These are phyloP conservation scores for Peromyscus leucopus DNA, from an alignment of 2,113 vertebrate species.

Conservation along the genomic window DNA sequence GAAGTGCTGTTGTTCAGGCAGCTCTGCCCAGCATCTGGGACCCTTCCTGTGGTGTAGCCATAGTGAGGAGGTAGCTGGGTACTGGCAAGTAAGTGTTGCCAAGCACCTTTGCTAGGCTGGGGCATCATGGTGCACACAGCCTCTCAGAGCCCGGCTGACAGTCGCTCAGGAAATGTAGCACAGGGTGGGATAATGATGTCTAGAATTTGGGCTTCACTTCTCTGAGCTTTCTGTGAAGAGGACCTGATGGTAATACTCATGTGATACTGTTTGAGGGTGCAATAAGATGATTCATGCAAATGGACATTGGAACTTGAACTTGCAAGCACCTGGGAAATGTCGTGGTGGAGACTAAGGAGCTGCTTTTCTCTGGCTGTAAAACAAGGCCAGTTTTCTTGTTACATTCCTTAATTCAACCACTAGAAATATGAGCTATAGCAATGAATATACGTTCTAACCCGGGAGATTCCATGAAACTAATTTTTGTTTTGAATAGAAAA, in stretches of 20 bases:
- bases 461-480: slow-evolving; percentile 35
- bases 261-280: background rate
- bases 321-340: background rate
- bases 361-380: background rate
- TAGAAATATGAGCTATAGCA: background rate
- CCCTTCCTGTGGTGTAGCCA: background rate
- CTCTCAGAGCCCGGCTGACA: background rate
- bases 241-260: background rate
- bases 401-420: background rate
- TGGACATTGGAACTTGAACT: background rate
- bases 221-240: background rate
- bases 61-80: background rate
- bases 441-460: background rate
- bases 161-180: background rate
- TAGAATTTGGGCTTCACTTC: background rate
- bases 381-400: slow-evolving; percentile 14
- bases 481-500: slow-evolving; percentile 59
- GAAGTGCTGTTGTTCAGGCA: background rate
- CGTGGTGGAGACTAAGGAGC: background rate
- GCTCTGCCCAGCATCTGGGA: background rate
- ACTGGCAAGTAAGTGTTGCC: background rate
- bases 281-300: background rate
- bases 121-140: background rate
- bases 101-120: background rate
- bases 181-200: background rate